Evolutionary conservation across 1,140 invertebrate species (phyloP), one percentile per base, ranked within the genome.

Genomic region (Hormaphis cornu): DNA sequence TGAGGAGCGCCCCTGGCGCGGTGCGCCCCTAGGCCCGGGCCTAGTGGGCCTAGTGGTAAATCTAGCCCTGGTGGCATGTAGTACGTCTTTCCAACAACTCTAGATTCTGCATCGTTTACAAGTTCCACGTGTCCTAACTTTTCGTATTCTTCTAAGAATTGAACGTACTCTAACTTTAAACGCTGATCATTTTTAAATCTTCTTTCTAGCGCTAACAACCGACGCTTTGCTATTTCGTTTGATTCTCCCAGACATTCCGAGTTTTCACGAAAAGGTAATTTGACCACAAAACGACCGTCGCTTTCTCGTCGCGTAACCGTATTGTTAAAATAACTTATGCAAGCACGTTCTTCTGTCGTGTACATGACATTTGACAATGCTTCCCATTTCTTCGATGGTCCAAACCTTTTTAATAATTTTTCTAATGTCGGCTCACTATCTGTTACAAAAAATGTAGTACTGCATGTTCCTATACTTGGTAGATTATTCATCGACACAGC

Each of bases 31-130:
- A n/a, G n/a, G n/a, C n/a, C n/a, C n/a, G n/a, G n/a, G n/a, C n/a
- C n/a, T n/a, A n/a, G n/a, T n/a, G n/a, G n/a, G n/a, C n/a, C n/a
- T n/a, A n/a, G n/a, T n/a, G n/a, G n/a, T n/a, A n/a, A n/a, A n/a
- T n/a, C n/a, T n/a, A n/a, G n/a, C n/a, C n/a, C n/a, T n/a, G n/a
- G 70, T 26, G 56, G 70, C 16, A 71, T 42, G 44, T 71, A 71
- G 37, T 61, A 71, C 14, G 7, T 35, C 7, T 33, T 14, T 9
- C 28, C 54, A 30, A 3, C 10, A 26, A 33, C 14, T 9, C 3
- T 7, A 10, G 30, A 3, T 18, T n/a, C 28, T n/a, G n/a, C n/a
- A n/a, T 33, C 30, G 9, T 33, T 33, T 33, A 28, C 42, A 5
- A 46, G 22, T 66, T 48, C 44, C n/a, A 66, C 10, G 28, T 66